phyloP scores from a whole-genome alignment of 2,888 invertebrate genomes.

The Lasioglossum pauxillum region DNA sequence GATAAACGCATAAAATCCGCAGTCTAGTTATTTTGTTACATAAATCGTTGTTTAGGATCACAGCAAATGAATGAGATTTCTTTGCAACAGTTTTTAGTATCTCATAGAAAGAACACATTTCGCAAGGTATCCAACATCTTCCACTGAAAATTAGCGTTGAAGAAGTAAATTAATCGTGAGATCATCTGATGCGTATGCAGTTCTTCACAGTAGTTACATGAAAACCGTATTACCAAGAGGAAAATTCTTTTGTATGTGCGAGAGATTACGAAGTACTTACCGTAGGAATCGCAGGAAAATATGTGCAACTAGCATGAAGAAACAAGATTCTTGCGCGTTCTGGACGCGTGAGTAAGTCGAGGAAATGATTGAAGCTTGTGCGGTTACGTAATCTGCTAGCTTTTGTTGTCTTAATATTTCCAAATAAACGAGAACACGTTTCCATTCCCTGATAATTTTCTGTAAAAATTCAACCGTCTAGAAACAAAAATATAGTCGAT shows the following conservation, averaged over 20 bases:
- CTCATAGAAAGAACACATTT: neutral
- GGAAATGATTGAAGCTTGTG: conserved; percentile 15
- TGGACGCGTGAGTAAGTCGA: conserved; percentile 10
- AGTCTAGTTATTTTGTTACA: neutral
- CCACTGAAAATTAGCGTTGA: neutral
- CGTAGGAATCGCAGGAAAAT: neutral
- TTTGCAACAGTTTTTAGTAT: neutral
- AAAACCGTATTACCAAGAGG: conserved; percentile 2
- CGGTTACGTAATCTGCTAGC: neutral
- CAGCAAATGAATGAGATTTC: neutral
- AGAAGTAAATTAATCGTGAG: neutral
- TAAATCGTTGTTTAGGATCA: neutral
- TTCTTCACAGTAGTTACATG: conserved; percentile 7
- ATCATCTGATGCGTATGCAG: neutral
- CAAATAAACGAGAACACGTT: neutral
- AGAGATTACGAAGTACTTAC: neutral
- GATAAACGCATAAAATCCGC: too few relatives aligned
- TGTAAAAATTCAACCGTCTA: neutral
- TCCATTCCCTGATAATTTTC: neutral
- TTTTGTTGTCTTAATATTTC: neutral
- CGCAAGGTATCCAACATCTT: neutral
- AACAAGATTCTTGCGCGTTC: conserved; percentile 21
- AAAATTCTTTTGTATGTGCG: neutral
- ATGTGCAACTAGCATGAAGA: conserved; percentile 1
- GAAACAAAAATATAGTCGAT: neutral